Conservation (phyloP, 1,140 invertebrate genomes). For the Psilanteris sp. region DNA sequence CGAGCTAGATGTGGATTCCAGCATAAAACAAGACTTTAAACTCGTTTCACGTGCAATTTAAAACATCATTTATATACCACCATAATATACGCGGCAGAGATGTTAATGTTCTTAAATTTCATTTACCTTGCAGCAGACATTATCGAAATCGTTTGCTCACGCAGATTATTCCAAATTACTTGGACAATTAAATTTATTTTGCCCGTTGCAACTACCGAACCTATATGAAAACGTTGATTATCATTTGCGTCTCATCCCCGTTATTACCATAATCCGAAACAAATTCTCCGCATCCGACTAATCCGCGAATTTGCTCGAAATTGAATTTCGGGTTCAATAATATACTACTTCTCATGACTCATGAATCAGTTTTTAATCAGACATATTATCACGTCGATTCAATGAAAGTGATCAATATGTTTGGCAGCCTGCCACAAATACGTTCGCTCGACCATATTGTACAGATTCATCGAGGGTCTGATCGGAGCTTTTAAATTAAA, state of each 20-base stretch:
- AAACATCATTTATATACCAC: too few species aligned
- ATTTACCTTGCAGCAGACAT: too few species aligned
- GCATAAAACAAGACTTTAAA: too few species aligned
- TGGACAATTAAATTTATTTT: slow-evolving; percentile 21
- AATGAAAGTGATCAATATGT: slow-evolving; percentile 59
- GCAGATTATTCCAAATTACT: not conserved
- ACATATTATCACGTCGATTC: slow-evolving; percentile 49
- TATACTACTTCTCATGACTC: slow-evolving; percentile 48
- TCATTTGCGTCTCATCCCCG: slow-evolving; percentile 1
- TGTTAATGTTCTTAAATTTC: too few species aligned
- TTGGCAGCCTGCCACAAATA: slow-evolving; percentile 53
- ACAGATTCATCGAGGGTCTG: slow-evolving; percentile 10
- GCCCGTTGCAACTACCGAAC: not conserved
- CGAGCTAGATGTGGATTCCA: too few species aligned
- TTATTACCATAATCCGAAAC: slow-evolving; percentile 36
- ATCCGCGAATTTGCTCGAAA: slow-evolving; percentile 40
- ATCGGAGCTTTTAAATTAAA: slow-evolving; percentile 46
- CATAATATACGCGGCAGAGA: too few species aligned
- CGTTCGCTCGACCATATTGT: slow-evolving; percentile 29
- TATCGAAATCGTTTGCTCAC: too few species aligned
- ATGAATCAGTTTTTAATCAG: slow-evolving; percentile 60
- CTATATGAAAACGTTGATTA: slow-evolving; percentile 21
- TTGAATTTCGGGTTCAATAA: slow-evolving; percentile 41
- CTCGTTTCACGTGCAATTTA: too few species aligned
- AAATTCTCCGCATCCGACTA: slow-evolving; percentile 22